Evolutionary conservation across 2,113 vertebrate species (phyloP), one percentile per base, ranked within the genome.

Genomic region (Python bivittatus): DNA sequence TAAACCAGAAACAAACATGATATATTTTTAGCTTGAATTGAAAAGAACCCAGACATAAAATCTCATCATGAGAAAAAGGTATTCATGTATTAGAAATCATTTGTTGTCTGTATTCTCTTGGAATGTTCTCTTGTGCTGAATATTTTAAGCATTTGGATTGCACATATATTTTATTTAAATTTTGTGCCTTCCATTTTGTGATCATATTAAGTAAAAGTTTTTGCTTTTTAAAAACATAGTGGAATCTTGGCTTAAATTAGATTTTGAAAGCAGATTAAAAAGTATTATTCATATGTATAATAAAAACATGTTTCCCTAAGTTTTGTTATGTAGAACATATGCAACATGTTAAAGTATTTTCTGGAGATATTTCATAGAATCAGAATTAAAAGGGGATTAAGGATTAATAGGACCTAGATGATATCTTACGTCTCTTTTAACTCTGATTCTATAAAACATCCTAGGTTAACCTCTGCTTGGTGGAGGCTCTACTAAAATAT

Each of bases 121-220:
- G 12, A 15, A 56, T 13, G 20, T 6, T 56, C 27, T 12, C 27
- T 91, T 72, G 27, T 42, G n/a, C 53, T 87, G 84, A 56, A 53
- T 72, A 68, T 86, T 68, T 44, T 20, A 68, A 57, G 25, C 54
- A 42, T 84, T 84, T 42, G 42, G 60, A 42, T 79, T 88, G 52
- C 61, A 88, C 85, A 92, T 88, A 86, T 57, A 38, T 92, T 92
- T 57, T 88, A 64, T 54, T 22, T 92, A 79, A 92, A 88, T 8
- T 56, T 68, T 52, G 29, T 64, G 12, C 44, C 29, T 64, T 52
- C 33, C 25, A 42, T 52, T 91, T 91, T 68, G 48, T 86, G 60
- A 13, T 85, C 17, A 60, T 29, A 58, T 85, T 58, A 29, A 84
- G 38, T 15, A 48, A 58, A 84, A 42, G 15, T 23, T 84, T 60